Evolutionary conservation across 2,888 invertebrate species (phyloP), one percentile per base, ranked within the genome.

Genomic region (Chymomyza procnemis): DNA sequence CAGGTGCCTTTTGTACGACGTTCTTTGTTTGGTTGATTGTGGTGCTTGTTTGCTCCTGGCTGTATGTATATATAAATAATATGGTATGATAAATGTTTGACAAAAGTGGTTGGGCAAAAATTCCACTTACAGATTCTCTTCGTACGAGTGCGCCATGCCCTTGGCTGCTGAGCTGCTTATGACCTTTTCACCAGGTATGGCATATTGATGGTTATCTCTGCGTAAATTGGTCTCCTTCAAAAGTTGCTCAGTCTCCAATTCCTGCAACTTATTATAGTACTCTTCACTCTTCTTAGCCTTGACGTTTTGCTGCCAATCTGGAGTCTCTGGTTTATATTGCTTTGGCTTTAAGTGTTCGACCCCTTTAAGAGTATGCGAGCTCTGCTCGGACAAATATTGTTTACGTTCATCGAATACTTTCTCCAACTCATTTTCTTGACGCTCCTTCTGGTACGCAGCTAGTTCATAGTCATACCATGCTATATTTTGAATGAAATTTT

Each of bases 401-500:
- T 94, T 93, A 76, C 96, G 94, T 90, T 97, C 97, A 88, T 97
- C 97, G 90, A 97, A 97, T 58, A 96, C 94, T 90, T 95, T 94
- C 90, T 96, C 96, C 85, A 97, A 92, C 91, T 97, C 97, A 64
- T 95, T 96, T 84, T 95, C 96, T 79, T 88, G 86, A 77, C 97
- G 95, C 83, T 95, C 95, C 90, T 94, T 93, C 91, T 97, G 97
- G 91, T 96, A 97, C 90, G 94, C 94, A 78, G 95, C 93, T 89
- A 96, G 94, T 90, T 96, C 97, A 89, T 94, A 93, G 92, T 97
- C 97, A 92, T 97, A 97, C 97, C 97, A 97, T 86, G 97, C 97
- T 96, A 91, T 79, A 85, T 78, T 78, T 66, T 34, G 34, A 62
- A 88, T 85, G 52, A 54, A 54, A 59, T 78, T 75, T 71, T 62